phyloP scores from a whole-genome alignment of 2,888 invertebrate species.

The Anarsia innoxiella region DNA sequence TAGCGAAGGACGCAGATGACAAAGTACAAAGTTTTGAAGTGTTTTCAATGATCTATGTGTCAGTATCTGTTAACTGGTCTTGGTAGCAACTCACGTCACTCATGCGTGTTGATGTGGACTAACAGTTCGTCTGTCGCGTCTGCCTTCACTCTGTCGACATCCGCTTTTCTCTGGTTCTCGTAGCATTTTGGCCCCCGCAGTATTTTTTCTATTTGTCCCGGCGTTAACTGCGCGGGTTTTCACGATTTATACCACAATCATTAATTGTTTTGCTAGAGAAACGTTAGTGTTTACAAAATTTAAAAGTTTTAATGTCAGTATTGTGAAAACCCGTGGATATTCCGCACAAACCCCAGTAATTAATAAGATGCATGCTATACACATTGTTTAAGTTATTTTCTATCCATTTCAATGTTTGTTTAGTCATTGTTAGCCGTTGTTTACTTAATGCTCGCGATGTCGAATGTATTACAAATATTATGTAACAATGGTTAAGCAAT shows the following conservation, averaged over 20 bases:
- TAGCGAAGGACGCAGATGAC: slow-evolving; percentile 40
- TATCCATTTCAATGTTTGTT: not conserved
- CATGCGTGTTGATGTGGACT: slow-evolving; percentile 63
- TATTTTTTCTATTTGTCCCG: slow-evolving; percentile 52
- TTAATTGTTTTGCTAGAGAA: too few species aligned
- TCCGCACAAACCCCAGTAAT: slow-evolving; percentile 48
- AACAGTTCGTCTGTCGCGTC: slow-evolving; percentile 36
- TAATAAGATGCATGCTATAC: slow-evolving; percentile 62
- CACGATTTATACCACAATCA: too few species aligned
- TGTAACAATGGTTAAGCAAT: slow-evolving; percentile 32
- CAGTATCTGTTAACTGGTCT: slow-evolving; percentile 47
- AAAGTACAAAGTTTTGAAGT: slow-evolving; percentile 44
- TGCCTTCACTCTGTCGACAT: slow-evolving; percentile 53
- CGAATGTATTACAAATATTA: not conserved
- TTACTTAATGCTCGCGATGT: slow-evolving; percentile 7
- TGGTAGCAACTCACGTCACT: slow-evolving; percentile 64
- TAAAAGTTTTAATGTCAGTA: too few species aligned
- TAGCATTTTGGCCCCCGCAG: slow-evolving; percentile 64
- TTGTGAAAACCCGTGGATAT: slow-evolving; percentile 13
- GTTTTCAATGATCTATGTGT: slow-evolving; percentile 47
- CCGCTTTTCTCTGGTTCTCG: slow-evolving; percentile 61
- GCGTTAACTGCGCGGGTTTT: slow-evolving; percentile 29
- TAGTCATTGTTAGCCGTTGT: not conserved
- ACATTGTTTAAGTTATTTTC: slow-evolving; percentile 45
- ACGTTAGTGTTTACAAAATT: too few species aligned